A percentile compares a stretch with the other conserved stretches of the same genome.
Conservation (phyloP, 2,888 invertebrate species). For the Rotaria sp. region DNA sequence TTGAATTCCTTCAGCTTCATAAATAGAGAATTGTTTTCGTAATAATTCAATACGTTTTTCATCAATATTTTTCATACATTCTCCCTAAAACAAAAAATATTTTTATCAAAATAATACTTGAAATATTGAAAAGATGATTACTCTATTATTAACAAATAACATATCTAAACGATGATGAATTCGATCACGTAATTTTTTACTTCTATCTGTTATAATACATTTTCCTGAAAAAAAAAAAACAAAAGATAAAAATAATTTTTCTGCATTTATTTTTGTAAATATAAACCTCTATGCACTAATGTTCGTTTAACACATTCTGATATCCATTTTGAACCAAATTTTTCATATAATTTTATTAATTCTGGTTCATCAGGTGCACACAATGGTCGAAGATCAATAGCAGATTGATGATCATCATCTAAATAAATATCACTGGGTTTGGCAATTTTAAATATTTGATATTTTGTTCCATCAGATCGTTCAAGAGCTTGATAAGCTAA, state of each 20-base stretch:
- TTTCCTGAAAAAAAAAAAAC: too few relatives aligned
- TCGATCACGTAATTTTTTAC: not conserved
- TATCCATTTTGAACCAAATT: not conserved
- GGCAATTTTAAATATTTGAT: not conserved
- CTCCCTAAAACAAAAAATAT: not conserved
- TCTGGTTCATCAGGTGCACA: not conserved
- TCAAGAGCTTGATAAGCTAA: not conserved
- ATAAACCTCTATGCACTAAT: not conserved
- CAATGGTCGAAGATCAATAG: not conserved
- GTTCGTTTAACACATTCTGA: not conserved
- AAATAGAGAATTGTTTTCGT: not conserved
- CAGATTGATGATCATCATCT: slow-evolving; percentile 14
- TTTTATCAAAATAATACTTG: not conserved
- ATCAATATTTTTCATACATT: not conserved
- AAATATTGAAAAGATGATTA: not conserved
- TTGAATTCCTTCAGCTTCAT: not conserved
- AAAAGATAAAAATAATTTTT: too few relatives aligned
- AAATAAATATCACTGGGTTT: not conserved
- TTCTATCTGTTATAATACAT: not conserved
- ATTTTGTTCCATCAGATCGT: not conserved
- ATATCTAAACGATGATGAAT: slow-evolving; percentile 10
- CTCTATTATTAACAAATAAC: not conserved
- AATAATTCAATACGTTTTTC: slow-evolving; percentile 10
- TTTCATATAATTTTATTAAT: not conserved
- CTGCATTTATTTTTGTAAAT: too few relatives aligned